phyloP scores from a whole-genome alignment of 2,888 invertebrate genomes.

The Drosophila kuntzei region DNA sequence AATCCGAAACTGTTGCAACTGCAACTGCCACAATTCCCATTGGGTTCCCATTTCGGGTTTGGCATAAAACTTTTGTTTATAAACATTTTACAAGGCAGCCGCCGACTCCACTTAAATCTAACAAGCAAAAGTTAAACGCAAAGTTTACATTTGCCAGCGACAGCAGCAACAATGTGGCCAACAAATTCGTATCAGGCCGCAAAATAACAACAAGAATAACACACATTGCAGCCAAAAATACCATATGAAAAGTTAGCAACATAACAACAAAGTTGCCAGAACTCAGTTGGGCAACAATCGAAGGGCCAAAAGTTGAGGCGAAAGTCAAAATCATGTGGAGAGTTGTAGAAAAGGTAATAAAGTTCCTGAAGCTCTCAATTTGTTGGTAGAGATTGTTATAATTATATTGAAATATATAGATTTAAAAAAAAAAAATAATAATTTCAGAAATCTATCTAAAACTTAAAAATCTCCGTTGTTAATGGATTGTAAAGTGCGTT shows the following conservation, averaged over 20 bases:
- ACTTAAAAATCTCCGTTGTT: neutral
- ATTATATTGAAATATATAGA: neutral
- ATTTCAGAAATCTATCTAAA: neutral
- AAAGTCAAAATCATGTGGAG: conserved; percentile 9
- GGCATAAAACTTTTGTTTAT: conserved; percentile 63
- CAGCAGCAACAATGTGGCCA: conserved; percentile 50
- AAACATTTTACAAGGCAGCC: conserved; percentile 66
- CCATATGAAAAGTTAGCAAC: conserved; percentile 37
- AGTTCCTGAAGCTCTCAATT: neutral
- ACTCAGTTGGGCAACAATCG: conserved; percentile 12
- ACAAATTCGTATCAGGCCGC: conserved; percentile 36
- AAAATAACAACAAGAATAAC: conserved; percentile 16
- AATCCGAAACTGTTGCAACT: conserved; percentile 29
- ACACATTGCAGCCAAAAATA: conserved; percentile 6
- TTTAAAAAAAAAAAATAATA: neutral
- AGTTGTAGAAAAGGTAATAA: neutral
- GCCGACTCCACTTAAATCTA: conserved; percentile 62
- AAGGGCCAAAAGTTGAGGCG: conserved; percentile 35
- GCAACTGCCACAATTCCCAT: conserved; percentile 36
- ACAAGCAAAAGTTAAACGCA: conserved; percentile 75
- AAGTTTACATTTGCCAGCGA: conserved; percentile 62
- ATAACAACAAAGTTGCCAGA: conserved; percentile 46
- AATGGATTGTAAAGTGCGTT: too few species aligned
- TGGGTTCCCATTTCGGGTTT: conserved; percentile 25
- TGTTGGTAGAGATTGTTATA: neutral